Percentiles rank a stretch among this genome's conserved stretches.
Conservation (phyloP, 2,888 invertebrate species). For the Hypercompe scribonia region DNA sequence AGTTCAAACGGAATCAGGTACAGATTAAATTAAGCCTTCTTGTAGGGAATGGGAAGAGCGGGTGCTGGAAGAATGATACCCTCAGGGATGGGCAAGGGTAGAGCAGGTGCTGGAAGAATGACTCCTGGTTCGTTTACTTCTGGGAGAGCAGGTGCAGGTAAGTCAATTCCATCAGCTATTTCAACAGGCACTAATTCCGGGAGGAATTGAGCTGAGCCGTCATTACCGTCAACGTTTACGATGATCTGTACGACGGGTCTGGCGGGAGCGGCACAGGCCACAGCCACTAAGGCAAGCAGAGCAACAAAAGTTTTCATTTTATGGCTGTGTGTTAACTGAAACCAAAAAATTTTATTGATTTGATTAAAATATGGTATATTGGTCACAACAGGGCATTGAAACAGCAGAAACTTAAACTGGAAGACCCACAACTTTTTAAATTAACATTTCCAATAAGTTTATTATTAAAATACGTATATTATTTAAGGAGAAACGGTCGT, state of each 20-base stretch:
- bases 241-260: slow-evolving; percentile 66
- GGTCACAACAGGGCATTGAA: too few species aligned
- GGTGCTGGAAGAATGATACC: slow-evolving; percentile 30
- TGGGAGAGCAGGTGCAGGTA: slow-evolving; percentile 18
- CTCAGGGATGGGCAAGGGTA: slow-evolving; percentile 30
- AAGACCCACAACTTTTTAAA: too few species aligned
- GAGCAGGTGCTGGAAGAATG: slow-evolving; percentile 22
- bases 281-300: slow-evolving; percentile 62
- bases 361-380: too few species aligned
- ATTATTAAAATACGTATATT: too few species aligned
- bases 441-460: too few species aligned
- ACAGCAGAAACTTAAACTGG: too few species aligned
- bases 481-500: too few species aligned
- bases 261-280: slow-evolving; percentile 61
- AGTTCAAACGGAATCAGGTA: not conserved
- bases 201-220: slow-evolving; percentile 42
- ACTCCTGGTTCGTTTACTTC: slow-evolving; percentile 30
- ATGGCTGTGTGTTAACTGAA: slow-evolving; percentile 33
- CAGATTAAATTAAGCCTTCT: not conserved
- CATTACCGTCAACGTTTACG: slow-evolving; percentile 65
- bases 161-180: slow-evolving; percentile 7
- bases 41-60: not conserved
- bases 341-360: slow-evolving; percentile 11
- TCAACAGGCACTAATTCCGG: slow-evolving; percentile 6
- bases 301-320: slow-evolving; percentile 66